A percentile compares a stretch with the other conserved stretches of the same genome.
Evolutionary conservation across 2,888 invertebrate species (phyloP).

Genomic region (Lapara coniferarum): DNA sequence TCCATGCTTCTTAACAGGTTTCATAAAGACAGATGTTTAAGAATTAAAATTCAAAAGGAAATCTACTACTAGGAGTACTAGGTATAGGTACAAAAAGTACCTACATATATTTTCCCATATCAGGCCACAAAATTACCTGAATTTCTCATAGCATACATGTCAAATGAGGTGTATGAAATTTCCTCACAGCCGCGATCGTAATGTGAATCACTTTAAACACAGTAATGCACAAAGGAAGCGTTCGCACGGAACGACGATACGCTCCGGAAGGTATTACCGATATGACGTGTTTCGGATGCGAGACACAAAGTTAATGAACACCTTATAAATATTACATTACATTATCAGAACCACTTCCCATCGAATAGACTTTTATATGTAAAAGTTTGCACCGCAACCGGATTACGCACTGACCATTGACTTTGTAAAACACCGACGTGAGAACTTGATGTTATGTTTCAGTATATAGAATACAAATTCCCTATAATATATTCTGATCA

Average conservation of each 20-base stretch:
- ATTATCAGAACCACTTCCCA: conserved; percentile 16
- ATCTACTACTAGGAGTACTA: too few species aligned
- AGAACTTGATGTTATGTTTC: neutral
- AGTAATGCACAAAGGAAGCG: conserved; percentile 43
- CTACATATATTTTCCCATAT: neutral
- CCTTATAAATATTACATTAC: conserved; percentile 25
- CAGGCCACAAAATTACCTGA: neutral
- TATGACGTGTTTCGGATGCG: conserved; percentile 44
- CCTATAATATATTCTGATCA: too few species aligned
- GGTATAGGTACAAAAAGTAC: neutral
- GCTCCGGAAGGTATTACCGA: conserved; percentile 45
- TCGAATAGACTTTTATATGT: conserved; percentile 13
- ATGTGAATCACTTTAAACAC: conserved; percentile 36
- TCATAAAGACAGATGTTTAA: too few species aligned
- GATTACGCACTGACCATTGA: neutral
- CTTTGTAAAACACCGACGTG: neutral
- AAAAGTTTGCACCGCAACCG: neutral
- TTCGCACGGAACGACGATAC: conserved; percentile 38
- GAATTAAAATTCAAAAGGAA: too few species aligned
- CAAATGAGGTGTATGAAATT: conserved; percentile 40
- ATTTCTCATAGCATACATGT: conserved; percentile 23
- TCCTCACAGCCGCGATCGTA: conserved; percentile 41
- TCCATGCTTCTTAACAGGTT: too few species aligned
- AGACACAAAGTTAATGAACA: conserved; percentile 28
- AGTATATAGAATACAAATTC: too few species aligned